phyloP scores from a whole-genome alignment of 2,797 vertebrate species.

The Pseudotriccus pelzelni region DNA sequence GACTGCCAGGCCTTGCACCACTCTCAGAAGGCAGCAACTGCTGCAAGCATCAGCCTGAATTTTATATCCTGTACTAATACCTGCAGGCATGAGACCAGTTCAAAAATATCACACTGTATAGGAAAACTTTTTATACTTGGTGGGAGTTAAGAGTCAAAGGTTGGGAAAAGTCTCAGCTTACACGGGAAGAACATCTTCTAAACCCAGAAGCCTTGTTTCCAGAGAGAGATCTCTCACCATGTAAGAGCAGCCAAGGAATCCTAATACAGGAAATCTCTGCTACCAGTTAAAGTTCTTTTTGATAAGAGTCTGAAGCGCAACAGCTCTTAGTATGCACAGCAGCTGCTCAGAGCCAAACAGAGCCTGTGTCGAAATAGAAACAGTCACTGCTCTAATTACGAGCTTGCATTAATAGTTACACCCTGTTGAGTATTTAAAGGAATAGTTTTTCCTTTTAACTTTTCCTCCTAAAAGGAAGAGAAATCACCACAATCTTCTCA shows the following conservation, averaged over 20 bases:
- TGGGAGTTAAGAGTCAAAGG: accelerated
- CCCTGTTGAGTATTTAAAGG: neutral
- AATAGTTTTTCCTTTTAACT: neutral
- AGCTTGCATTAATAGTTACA: neutral
- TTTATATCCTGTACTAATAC: neutral
- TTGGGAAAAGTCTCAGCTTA: neutral
- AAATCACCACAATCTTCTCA: neutral
- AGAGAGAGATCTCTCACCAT: neutral
- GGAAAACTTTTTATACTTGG: neutral
- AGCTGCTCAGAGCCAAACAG: constrained; percentile 19
- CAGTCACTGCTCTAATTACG: neutral
- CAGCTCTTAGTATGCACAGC: neutral
- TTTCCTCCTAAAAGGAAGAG: neutral
- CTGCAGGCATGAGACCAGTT: neutral
- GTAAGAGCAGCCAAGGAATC: neutral
- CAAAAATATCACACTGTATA: neutral
- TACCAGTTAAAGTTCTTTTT: neutral
- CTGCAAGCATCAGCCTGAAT: neutral
- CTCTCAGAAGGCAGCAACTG: neutral
- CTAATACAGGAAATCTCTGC: neutral
- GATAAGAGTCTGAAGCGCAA: neutral
- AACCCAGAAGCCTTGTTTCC: neutral
- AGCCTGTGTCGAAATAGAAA: neutral
- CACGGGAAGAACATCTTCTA: neutral
- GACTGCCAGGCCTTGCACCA: neutral